A percentile compares a stretch with the other conserved stretches of the same genome.
phyloP scores from a whole-genome alignment of 2,113 vertebrate species.

The Macaca nemestrina region DNA sequence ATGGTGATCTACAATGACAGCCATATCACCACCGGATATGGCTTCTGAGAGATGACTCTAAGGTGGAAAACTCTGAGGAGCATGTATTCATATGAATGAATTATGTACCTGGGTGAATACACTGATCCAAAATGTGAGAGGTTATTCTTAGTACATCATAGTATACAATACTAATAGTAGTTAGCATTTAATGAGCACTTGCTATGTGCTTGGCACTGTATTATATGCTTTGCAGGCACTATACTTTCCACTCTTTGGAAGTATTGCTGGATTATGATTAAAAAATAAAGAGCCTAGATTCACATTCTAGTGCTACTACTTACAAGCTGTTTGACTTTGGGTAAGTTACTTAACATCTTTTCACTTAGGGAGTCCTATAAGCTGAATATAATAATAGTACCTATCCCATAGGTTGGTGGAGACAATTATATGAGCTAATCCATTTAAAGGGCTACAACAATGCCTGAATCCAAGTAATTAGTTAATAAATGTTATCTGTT shows the following conservation, averaged over 20 bases:
- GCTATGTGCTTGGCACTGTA: not conserved
- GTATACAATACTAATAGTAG: not conserved
- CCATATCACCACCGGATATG: not conserved
- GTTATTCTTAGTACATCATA: not conserved
- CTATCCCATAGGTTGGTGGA: not conserved
- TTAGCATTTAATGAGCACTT: not conserved
- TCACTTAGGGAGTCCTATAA: not conserved
- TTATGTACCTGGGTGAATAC: not conserved
- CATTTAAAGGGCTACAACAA: not conserved
- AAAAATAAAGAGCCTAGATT: not conserved
- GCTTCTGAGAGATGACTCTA: not conserved
- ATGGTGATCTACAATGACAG: not conserved
- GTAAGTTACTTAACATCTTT: not conserved
- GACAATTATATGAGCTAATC: not conserved
- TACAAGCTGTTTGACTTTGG: not conserved
- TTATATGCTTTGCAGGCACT: not conserved
- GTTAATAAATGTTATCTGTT: not conserved
- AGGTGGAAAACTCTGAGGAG: not conserved
- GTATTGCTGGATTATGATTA: not conserved
- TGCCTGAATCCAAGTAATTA: not conserved
- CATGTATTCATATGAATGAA: not conserved
- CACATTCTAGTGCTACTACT: not conserved
- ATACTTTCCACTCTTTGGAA: not conserved
- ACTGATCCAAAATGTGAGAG: not conserved
- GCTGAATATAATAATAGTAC: not conserved